Base-by-base conservation (phyloP, 2,888 invertebrate species). In the Habrosyne pyritoides region DNA sequence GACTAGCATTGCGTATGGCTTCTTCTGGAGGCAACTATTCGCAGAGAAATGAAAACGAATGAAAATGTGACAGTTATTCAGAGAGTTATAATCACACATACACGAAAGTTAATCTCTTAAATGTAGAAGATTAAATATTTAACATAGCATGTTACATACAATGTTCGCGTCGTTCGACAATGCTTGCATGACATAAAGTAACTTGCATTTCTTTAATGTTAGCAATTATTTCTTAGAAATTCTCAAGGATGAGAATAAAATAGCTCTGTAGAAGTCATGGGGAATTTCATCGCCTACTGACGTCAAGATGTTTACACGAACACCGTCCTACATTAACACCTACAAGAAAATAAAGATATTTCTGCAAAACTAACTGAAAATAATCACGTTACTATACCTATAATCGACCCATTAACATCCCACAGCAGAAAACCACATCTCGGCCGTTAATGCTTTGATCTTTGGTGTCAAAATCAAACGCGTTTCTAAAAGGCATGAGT, bases 261-360 rank as follows among this genome's bases (percentile, higher is more conserved):
- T 6, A 8, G 18, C 42, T 42, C 42, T 18, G 42, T 42, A 18
- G 18, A 42, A 42, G 42, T 42, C 42, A 42, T 42, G 42, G 42
- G 42, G 8, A 18, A 42, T 42, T 42, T 42, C 7, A 42, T 42
- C 8, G 42, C 42, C 18, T 42, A 42, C 42, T 36, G 4, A 42
- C 42, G 42, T 18, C 42, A 42, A 8, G 1, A 42, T 42, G 42
- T 42, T 42, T 42, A 42, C 18, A 8, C 42, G 18, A 18, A 42
- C 18, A 18, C 42, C 42, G 42, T 42, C 42, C 42, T 42, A 18
- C 42, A 42, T 42, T 18, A 42, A 42, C 42, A 42, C 42, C 42
- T 42, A 42, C 18, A 42, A 18, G 18, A 42, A 36, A 42, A 42
- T 18, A 42, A 24, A 42, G 42, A 42, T 42, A 42, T 42, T 42